A percentile compares a stretch with the other conserved stretches of the same genome.
Evolutionary conservation across 2,888 invertebrate genomes (phyloP).

Genomic region (Ectobius pallidus): DNA sequence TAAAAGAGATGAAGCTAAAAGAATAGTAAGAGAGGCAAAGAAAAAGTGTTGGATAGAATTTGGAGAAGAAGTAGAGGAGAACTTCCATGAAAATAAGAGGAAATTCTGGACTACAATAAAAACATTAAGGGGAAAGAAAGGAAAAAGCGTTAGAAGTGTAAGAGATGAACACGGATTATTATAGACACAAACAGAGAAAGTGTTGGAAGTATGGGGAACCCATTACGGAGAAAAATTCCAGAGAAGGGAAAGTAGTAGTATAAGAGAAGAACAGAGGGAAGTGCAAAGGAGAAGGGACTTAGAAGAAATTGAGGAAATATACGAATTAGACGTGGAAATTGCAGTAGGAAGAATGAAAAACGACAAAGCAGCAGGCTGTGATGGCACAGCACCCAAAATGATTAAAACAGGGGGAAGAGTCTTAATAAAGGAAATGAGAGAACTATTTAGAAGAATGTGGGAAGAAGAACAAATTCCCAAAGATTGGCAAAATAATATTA

Average conservation of each 20-base stretch:
- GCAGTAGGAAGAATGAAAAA: background rate
- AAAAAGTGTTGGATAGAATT: background rate
- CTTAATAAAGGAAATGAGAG: too few relatives aligned
- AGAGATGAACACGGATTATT: background rate
- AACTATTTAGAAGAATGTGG: too few relatives aligned
- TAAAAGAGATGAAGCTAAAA: background rate
- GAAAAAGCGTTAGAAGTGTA: background rate
- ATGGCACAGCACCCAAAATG: background rate
- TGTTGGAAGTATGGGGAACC: too few relatives aligned
- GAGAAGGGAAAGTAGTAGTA: background rate
- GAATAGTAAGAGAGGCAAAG: background rate
- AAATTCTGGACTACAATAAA: too few relatives aligned
- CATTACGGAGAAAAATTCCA: background rate
- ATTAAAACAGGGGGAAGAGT: too few relatives aligned
- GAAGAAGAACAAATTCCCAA: too few relatives aligned
- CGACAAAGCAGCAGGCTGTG: background rate
- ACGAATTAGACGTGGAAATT: too few relatives aligned
- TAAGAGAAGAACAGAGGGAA: background rate
- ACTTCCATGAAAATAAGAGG: too few relatives aligned
- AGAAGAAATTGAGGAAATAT: background rate
- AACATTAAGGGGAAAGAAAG: too few relatives aligned
- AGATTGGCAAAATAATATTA: too few relatives aligned
- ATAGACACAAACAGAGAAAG: background rate
- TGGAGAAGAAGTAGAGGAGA: background rate
- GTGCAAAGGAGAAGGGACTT: background rate